Evolutionary conservation across 2,113 vertebrate species (phyloP), one percentile per base, ranked within the genome.

Genomic region (Trematomus loennbergii): DNA sequence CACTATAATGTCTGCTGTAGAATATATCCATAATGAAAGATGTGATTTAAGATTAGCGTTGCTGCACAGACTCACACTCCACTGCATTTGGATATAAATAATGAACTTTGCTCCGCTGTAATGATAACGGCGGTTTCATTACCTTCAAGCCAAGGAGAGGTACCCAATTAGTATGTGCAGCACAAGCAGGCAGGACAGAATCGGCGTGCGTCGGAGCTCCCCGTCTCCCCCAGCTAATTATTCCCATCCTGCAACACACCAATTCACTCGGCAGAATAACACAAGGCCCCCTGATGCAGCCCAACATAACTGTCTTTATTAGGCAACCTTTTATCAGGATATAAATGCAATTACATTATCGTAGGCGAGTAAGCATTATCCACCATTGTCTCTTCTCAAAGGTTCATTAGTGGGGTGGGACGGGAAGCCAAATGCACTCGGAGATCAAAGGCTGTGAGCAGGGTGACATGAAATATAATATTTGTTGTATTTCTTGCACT

Each of bases 121-220:
- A 84, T 75, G 84, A 84, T 91, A 89, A 86, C 78, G 22, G 87
- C 72, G 64, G 72, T 87, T 88, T 90, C 86, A 87, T 89, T 92
- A 87, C 87, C 87, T 88, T 81, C 80, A 85, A 85, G 81, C 87
- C 87, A 79, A 75, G 82, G 84, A 90, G 73, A 92, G 63, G 75
- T 58, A 17, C 43, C 91, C 90, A 93, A 93, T 93, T 92, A 93
- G 92, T 87, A 84, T 91, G 89, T 84, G 87, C 83, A 81, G 86
- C 89, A 90, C 84, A 79, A 68, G 86, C 85, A 66, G 77, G 46
- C 55, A 20, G 74, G 82, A 78, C 83, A 78, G 66, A 88, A 81
- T 64, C 72, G 36, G 79, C 87, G 69, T 52, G 59, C 86, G 63
- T 17, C 57, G 81, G 87, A 81, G 85, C 85, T 74, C 85, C 90